Evolutionary conservation across 2,797 vertebrate species (phyloP).

Genomic region (Phyllotis vaccarum): DNA sequence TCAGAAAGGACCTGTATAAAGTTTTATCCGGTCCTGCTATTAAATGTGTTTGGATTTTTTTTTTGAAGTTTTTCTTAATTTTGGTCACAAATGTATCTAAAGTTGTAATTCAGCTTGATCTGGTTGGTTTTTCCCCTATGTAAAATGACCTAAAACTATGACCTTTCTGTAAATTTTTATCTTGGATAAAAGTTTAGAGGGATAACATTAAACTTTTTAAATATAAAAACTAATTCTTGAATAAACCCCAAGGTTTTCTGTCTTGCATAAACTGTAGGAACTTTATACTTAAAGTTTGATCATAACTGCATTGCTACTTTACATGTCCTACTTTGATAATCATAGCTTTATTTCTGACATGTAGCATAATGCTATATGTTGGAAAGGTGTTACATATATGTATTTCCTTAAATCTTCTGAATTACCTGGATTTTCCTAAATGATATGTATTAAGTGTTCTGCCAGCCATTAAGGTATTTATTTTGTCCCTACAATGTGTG

Average conservation of each 20-base stretch:
- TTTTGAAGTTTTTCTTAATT: constrained; percentile 73
- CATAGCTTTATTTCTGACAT: constrained; percentile 64
- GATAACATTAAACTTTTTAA: constrained; percentile 73
- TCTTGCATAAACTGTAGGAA: constrained; percentile 67
- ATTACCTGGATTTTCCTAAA: constrained; percentile 57
- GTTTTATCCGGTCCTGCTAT: constrained; percentile 77
- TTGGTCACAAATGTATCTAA: constrained; percentile 66
- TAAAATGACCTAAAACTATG: constrained; percentile 75
- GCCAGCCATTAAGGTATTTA: constrained; percentile 63
- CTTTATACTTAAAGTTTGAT: constrained; percentile 71
- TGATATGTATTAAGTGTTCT: constrained; percentile 47
- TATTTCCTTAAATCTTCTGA: constrained; percentile 29
- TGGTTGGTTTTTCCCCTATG: constrained; percentile 52
- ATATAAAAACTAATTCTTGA: constrained; percentile 71
- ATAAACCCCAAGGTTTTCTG: constrained; percentile 61
- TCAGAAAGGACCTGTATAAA: constrained; percentile 63
- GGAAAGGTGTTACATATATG: constrained; percentile 42
- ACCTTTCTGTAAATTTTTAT: constrained; percentile 81
- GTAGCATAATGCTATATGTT: constrained; percentile 61
- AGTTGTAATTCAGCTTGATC: constrained; percentile 74
- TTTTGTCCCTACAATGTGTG: constrained; percentile 5
- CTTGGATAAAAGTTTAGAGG: constrained; percentile 72
- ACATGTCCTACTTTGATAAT: constrained; percentile 62
- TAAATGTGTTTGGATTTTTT: constrained; percentile 75
- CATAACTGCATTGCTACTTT: constrained; percentile 66